Conservation (phyloP, 2,888 invertebrate genomes). For the Callyntrura guangdongensis region DNA sequence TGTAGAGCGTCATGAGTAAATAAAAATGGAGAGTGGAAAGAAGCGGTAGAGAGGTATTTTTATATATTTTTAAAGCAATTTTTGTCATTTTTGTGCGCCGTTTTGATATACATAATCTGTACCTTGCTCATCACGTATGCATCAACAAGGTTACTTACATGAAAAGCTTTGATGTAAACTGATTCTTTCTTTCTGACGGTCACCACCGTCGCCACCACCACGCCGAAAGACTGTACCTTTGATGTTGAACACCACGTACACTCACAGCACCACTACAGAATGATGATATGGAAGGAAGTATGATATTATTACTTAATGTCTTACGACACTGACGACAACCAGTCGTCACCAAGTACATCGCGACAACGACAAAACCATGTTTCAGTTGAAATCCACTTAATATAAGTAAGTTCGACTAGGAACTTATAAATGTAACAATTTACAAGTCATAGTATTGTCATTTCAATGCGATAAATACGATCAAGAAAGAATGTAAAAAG, state of each 20-base stretch:
- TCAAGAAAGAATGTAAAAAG: background rate
- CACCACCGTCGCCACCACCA: background rate
- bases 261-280: background rate
- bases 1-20: too few relatives aligned
- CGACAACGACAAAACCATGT: background rate
- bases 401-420: background rate
- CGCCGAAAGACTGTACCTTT: background rate
- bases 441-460: too few relatives aligned
- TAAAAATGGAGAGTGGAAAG: background rate
- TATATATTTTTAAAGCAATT: background rate
- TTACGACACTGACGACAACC: background rate
- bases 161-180: background rate
- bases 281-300: too few relatives aligned
- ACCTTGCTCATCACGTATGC: constrained; percentile 27
- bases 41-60: background rate
- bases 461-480: too few relatives aligned
- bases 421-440: background rate
- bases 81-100: background rate
- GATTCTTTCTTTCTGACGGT: background rate
- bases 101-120: background rate
- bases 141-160: constrained; percentile 7
- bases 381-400: background rate
- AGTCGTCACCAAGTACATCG: background rate
- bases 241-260: background rate
- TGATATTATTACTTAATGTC: background rate